phyloP scores from a whole-genome alignment of 2,113 vertebrate genomes.

The Chionomys nivalis region DNA sequence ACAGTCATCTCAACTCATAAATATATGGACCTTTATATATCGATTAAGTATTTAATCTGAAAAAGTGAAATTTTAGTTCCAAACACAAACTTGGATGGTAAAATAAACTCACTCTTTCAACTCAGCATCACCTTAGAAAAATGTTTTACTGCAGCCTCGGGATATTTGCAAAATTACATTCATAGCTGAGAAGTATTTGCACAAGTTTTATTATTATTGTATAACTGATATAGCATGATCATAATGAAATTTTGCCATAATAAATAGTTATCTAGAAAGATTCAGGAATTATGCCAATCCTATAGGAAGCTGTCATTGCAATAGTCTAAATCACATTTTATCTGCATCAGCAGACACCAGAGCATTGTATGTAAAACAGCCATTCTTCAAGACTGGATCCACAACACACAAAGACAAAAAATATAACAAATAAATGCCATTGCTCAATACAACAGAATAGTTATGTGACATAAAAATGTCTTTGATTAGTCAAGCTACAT shows the following conservation, averaged over 20 bases:
- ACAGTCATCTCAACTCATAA: not conserved
- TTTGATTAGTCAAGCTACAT: not conserved
- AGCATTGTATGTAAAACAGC: not conserved
- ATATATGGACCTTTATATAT: not conserved
- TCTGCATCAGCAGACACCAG: constrained; percentile 9
- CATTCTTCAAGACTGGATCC: constrained; percentile 19
- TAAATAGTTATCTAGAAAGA: constrained; percentile 49
- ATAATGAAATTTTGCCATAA: constrained; percentile 53
- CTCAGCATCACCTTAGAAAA: not conserved
- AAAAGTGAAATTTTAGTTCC: not conserved
- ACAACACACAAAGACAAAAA: not conserved
- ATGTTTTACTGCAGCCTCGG: not conserved
- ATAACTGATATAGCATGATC: constrained; percentile 51
- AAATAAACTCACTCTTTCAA: constrained; percentile 40
- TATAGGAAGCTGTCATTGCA: not conserved
- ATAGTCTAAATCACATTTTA: constrained; percentile 21
- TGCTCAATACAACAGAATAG: not conserved
- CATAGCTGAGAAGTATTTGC: constrained; percentile 15
- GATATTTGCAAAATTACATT: constrained; percentile 17
- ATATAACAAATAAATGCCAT: not conserved
- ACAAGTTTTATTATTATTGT: constrained; percentile 43
- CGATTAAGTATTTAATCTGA: not conserved
- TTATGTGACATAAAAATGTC: not conserved
- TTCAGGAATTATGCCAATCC: not conserved
- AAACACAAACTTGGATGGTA: not conserved